A percentile compares a stretch with the other conserved stretches of the same genome.
Conservation (phyloP, 2,888 invertebrate genomes). For the Zaprionus bogoriensis region DNA sequence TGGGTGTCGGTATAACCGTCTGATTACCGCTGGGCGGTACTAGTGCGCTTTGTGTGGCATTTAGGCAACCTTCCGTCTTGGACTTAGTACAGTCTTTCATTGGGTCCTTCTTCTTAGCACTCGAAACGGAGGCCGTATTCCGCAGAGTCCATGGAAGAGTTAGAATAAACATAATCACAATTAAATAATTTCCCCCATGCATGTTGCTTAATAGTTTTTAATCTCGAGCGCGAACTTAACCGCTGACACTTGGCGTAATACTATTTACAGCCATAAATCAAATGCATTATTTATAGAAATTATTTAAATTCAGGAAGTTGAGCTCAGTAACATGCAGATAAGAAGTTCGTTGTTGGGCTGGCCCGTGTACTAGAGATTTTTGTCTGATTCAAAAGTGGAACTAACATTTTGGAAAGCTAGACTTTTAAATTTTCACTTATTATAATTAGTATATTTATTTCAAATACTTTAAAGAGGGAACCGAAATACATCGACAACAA, state of each 20-base stretch:
- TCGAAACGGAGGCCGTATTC: slow-evolving; percentile 1
- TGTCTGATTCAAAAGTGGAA: not conserved
- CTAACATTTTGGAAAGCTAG: not conserved
- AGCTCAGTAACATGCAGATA: slow-evolving; percentile 24
- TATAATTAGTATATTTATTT: not conserved
- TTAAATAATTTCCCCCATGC: slow-evolving; percentile 6
- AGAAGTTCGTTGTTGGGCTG: slow-evolving; percentile 9
- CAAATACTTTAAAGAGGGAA: not conserved
- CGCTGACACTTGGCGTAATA: slow-evolving; percentile 14
- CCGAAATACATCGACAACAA: too few species aligned
- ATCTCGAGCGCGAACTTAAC: not conserved
- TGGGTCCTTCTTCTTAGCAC: slow-evolving; percentile 36
- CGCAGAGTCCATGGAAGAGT: slow-evolving; percentile 15
- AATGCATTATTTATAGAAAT: slow-evolving; percentile 27
- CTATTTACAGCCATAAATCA: slow-evolving; percentile 12
- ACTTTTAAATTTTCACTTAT: not conserved
- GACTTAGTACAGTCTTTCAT: slow-evolving; percentile 28
- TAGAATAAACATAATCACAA: slow-evolving; percentile 12
- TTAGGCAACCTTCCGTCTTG: slow-evolving; percentile 30
- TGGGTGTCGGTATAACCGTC: slow-evolving; percentile 21
- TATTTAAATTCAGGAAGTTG: slow-evolving; percentile 33
- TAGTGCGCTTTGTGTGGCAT: slow-evolving; percentile 5
- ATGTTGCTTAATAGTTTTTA: slow-evolving; percentile 4
- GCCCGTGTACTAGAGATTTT: slow-evolving; percentile 31
- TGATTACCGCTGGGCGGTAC: slow-evolving; percentile 13